Evolutionary conservation across 2,113 vertebrate species (phyloP).

Genomic region (Esox niger): DNA sequence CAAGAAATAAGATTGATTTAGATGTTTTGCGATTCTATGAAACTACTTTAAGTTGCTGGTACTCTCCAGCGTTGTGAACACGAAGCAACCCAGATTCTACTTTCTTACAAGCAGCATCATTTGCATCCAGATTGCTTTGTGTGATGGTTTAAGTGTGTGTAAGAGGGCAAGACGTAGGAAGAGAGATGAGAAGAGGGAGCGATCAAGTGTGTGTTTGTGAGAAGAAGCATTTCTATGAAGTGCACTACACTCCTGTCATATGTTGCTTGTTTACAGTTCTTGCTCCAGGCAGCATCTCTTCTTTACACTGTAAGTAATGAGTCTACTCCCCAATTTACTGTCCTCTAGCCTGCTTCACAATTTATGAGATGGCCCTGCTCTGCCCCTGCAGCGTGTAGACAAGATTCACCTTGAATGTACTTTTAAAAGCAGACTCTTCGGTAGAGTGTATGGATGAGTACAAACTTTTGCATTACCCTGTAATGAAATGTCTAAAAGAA

Average conservation of each 20-base stretch:
- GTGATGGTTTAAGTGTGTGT: background rate
- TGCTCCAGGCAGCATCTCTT: constrained; percentile 48
- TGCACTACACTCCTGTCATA: background rate
- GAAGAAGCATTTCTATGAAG: background rate
- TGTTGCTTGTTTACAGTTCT: constrained; percentile 37
- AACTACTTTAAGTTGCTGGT: too few species aligned
- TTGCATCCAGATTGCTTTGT: too few species aligned
- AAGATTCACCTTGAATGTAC: constrained; percentile 27
- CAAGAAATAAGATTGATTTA: too few species aligned
- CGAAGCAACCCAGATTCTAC: too few species aligned
- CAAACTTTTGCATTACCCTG: too few species aligned
- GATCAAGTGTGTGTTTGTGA: background rate
- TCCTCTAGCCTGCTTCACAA: constrained; percentile 54
- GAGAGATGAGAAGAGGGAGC: background rate
- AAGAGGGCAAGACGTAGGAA: background rate
- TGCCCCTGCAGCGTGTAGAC: constrained; percentile 26
- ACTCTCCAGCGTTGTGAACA: too few species aligned
- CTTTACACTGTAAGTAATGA: constrained; percentile 61
- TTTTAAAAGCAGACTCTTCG: constrained; percentile 9
- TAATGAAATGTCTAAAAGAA: too few species aligned
- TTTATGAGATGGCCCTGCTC: constrained; percentile 44
- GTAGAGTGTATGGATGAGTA: background rate
- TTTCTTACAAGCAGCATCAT: too few species aligned
- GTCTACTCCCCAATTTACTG: constrained; percentile 58
- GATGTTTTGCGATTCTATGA: too few species aligned